Percentiles rank a stretch among this genome's conserved stretches.
phyloP scores from a whole-genome alignment of 2,797 vertebrate species.

The Florisuga fusca region DNA sequence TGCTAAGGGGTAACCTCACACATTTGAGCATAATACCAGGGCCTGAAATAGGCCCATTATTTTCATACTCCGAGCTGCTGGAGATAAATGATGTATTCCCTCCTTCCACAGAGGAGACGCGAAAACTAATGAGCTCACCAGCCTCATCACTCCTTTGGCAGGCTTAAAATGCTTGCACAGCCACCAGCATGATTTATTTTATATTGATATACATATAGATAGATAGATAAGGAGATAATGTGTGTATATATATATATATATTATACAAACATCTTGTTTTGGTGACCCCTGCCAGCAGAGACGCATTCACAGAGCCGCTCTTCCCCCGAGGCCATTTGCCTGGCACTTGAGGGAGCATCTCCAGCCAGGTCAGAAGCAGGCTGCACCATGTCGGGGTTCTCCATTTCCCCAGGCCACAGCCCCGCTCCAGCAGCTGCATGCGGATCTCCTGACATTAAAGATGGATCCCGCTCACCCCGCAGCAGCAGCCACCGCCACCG shows the following conservation, averaged over 20 bases:
- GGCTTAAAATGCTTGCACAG: neutral
- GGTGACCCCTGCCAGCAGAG: neutral
- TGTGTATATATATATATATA: no score
- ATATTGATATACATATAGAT: neutral
- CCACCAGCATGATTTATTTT: neutral
- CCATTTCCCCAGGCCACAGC: no score
- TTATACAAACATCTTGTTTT: neutral
- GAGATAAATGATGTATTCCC: neutral
- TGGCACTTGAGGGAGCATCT: neutral
- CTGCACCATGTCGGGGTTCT: neutral
- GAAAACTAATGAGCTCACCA: slow-evolving; percentile 9
- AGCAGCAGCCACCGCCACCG: neutral
- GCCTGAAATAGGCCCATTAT: neutral
- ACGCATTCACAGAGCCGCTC: neutral
- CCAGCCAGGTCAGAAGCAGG: neutral
- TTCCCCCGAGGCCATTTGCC: fast-evolving
- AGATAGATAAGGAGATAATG: no score
- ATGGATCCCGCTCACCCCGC: neutral
- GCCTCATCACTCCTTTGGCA: neutral
- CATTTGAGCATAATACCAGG: fast-evolving
- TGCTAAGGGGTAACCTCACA: neutral
- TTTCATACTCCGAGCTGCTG: neutral
- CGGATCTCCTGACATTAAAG: fast-evolving
- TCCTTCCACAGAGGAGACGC: neutral
- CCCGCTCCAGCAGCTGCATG: neutral